phyloP scores from a whole-genome alignment of 2,797 vertebrate genomes.

The Parauchenoglanis ngamensis region DNA sequence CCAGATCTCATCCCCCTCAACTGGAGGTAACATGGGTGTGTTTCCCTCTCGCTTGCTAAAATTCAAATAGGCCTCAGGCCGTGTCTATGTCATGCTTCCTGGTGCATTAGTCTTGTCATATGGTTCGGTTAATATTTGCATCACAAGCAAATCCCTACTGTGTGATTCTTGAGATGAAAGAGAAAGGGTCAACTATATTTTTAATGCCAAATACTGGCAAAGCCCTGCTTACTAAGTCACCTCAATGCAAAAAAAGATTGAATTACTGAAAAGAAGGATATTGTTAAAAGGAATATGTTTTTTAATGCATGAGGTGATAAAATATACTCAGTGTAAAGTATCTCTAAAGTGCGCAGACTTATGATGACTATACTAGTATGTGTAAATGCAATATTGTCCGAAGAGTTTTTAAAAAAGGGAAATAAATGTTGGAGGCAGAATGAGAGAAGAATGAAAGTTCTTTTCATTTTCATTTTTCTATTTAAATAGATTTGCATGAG shows the following conservation, averaged over 20 bases:
- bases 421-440: constrained; percentile 5
- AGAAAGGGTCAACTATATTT: constrained; percentile 10
- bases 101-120: constrained; percentile 43
- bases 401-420: too few relatives aligned
- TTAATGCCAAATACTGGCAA: neutral
- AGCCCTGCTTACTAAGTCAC: neutral
- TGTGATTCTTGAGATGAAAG: constrained; percentile 34
- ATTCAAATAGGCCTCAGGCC: constrained; percentile 63
- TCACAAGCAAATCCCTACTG: constrained; percentile 72
- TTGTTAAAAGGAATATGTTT: neutral
- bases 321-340: neutral
- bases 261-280: neutral
- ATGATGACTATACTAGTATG: neutral
- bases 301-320: neutral
- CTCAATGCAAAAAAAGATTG: neutral
- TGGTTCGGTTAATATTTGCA: constrained; percentile 76
- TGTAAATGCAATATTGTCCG: neutral
- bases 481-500: constrained; percentile 79
- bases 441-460: constrained; percentile 47
- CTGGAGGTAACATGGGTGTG: constrained; percentile 34
- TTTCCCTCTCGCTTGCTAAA: constrained; percentile 48
- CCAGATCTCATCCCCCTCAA: constrained; percentile 36
- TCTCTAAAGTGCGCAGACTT: neutral
- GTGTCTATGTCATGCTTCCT: constrained; percentile 40
- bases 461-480: constrained; percentile 69